Evolutionary conservation across 2,113 vertebrate species (phyloP), one percentile per base, ranked within the genome.

Genomic region (Callocephalon fimbriatum): DNA sequence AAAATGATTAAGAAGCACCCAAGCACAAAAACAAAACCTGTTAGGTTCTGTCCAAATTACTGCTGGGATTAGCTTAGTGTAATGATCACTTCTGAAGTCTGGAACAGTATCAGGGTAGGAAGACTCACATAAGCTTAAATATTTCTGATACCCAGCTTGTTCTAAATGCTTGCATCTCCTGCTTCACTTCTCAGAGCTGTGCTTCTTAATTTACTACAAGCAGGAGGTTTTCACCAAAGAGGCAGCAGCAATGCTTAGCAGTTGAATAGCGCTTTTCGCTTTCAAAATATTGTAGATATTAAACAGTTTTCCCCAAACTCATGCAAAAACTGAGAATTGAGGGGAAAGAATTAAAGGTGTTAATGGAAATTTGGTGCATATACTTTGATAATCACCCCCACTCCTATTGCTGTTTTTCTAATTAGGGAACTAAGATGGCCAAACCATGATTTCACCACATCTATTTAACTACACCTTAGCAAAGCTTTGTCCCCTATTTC

Each of bases 1-100:
- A 94, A 92, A 95, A 83, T 66, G 0, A 83, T 77, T 73, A 92
- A 91, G 75, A 77, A 74, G 59, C 75, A 51, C 13, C 68, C 76
- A 84, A 84, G 63, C 76, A 90, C 50, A 93, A 67, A 91, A 87
- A 77, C 62, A 80, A 92, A 96, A 78, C 35, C 91, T 87, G 32
- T 45, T 77, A n/a, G 25, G 23, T 72, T 91, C 73, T 65, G 8
- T 88, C 51, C 51, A 79, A 61, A 78, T 74, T 74, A 72, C n/a
- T 91, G 25, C 59, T 71, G 72, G 42, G 50, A 44, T 94, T 80
- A 94, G 12, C 54, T 19, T 83, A 38, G 44, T 45, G 45, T 40
- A 88, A 21, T 84, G 79, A 81, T 91, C 72, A 40, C 22, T 78
- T 93, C 65, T 85, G 50, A 93, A 47, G 47, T 47, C 23, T 88